Evolutionary conservation across 2,888 invertebrate species (phyloP), one percentile per base, ranked within the genome.

Genomic region (Adelphocoris suturalis): DNA sequence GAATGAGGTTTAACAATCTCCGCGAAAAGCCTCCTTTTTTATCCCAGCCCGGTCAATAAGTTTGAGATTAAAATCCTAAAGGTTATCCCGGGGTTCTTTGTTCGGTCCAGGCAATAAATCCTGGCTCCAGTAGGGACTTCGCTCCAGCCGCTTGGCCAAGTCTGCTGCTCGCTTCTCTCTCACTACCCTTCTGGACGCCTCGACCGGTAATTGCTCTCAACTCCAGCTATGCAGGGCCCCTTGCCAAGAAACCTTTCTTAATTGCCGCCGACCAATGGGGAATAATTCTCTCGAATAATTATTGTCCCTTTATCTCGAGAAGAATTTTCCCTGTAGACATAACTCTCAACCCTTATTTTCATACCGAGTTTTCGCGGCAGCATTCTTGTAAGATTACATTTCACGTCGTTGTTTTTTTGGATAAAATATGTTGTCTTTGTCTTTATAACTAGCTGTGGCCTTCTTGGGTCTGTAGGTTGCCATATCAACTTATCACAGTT

Each of bases 21-120:
- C 16, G 57, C 57, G 57, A 57, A 57, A 57, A 68, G 27, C 23
- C 68, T 68, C 23, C 23, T 68, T 68, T 68, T 68, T 68, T 23
- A 23, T 27, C 68, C 19, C 23, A 23, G 68, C 23, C 68, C 23
- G 68, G 68, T 68, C 68, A 68, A 68, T 68, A 68, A 68, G 68
- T 68, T 68, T 23, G 68, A 68, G 68, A 68, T 68, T 68, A 68
- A 68, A 68, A 68, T 68, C 68, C 68, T 11, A 68, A 68, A 68
- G 68, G 68, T 68, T 68, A 68, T 27, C 68, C 68, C 68, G 68
- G 68, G 68, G 68, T 68, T 23, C 68, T 68, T 68, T 68, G 68
- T 68, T 68, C 68, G 27, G 68, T 12, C 12, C 13, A 11, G 68
- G 68, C 68, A 19, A 68, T 68, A 68, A 68, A 68, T 68, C 68